Base-by-base conservation (phyloP, 2,797 vertebrate genomes). In the Pterois miles region DNA sequence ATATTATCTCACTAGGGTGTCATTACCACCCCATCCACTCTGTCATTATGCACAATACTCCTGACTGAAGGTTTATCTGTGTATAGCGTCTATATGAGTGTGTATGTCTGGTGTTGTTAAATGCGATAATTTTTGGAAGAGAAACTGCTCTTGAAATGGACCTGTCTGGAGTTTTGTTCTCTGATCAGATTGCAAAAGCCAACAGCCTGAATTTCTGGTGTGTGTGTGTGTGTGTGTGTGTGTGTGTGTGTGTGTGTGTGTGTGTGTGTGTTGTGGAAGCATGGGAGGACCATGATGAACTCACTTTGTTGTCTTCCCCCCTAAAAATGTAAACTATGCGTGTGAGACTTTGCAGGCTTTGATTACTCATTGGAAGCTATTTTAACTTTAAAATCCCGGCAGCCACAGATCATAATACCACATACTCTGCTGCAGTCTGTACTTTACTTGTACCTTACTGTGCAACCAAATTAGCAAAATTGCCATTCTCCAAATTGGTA, bases 1-100 rank as follows among this genome's bases (percentile, higher is more conserved):
- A 89, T 91, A 93, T 94, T 94, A 93, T 94, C 91, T 86, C 88
- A 71, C 81, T 38, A 82, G 89, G 87, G 86, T 94, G 93, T 94
- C 88, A 94, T 95, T 95, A 95, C 86, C 80, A 13, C n/a, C 74
- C 75, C 78, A 76, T 82, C 81, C 73, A 87, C 85, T 74, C 89
- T 91, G 80, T 91, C 79, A 93, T 93, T 93, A 92, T 65, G 69
- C 71, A 82, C 71, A 85, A 67, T 82, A 43, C 29, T 83, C 73
- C 53, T 40, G 70, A 80, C 77, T 75, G 71, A 80, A 85, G 71
- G 77, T 84, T 84, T 85, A 82, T 23, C 56, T 79, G 54, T 78
- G 74, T 46, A 25, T 64, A 20, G 34, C 3, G 33, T 76, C 23
- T 66, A 50, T 79, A 7, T 54, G 14, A 53, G 59, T 33, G 12